Evolutionary conservation across 2,888 invertebrate genomes (phyloP), one percentile per base, ranked within the genome.

Genomic region (Ischnura elegans): DNA sequence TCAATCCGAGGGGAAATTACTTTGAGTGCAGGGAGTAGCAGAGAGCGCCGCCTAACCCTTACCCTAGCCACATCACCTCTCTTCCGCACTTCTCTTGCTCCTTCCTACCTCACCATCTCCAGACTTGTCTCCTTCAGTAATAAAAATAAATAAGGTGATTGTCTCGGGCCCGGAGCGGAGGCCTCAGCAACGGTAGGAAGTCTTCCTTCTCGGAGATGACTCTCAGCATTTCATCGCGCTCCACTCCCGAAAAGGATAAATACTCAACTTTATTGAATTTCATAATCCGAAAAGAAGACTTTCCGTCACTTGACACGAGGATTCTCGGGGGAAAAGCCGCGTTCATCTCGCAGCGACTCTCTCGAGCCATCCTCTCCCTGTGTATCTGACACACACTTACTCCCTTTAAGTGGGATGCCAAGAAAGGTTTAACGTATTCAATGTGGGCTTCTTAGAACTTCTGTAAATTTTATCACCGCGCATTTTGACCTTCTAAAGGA

Each of bases 221-320:
- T 76, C 36, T 16, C 76, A 76, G 36, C 29, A 76, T 76, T 76
- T 76, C 76, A 76, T 76, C 76, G 76, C 76, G 76, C 36, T 76
- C 10, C 36, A 8, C 76, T 76, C 36, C 76, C 76, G n/a, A 76
- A 76, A 51, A 76, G 76, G 76, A 76, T 76, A 76, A 36, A 76
- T 76, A 76, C 76, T 76, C 36, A 76, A 36, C 76, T 76, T 76
- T 76, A 76, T 76, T 76, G 76, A 76, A 76, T 76, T 76, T 36
- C 76, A 76, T 76, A 76, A 76, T 76, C 76, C 76, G 36, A 76
- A 76, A 16, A 76, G 10, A 25, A 36, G 61, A 61, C n/a, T 61
- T 61, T 61, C 76, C 36, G 76, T 76, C 76, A 36, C 76, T 76
- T 76, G 36, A 76, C 76, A 76, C 36, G 76, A 36, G 36, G 3